phyloP scores from a whole-genome alignment of 2,888 invertebrate species.

The Limnephilus auricula region DNA sequence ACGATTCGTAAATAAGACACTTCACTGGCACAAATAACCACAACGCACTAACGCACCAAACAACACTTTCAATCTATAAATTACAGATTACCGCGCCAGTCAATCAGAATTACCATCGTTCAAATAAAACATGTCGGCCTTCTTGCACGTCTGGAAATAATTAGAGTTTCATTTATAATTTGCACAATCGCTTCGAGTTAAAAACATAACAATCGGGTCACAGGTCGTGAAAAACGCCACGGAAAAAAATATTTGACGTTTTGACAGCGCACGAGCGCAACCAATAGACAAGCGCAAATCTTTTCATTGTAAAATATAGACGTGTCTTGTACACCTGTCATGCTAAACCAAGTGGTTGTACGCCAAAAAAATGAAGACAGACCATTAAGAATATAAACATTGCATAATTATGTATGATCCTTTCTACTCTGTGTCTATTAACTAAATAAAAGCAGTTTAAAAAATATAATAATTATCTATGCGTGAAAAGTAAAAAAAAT shows the following conservation, averaged over 20 bases:
- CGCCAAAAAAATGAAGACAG: neutral
- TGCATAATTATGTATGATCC: neutral
- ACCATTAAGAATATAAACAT: neutral
- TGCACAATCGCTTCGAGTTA: conserved; percentile 54
- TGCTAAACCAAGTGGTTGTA: neutral
- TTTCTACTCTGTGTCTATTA: neutral
- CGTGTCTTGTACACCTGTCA: neutral
- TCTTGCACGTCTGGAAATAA: conserved; percentile 44
- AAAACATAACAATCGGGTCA: conserved; percentile 39
- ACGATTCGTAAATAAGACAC: neutral
- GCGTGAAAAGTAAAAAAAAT: neutral
- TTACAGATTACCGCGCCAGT: conserved; percentile 21
- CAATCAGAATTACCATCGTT: neutral
- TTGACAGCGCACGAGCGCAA: conserved; percentile 20
- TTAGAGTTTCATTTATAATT: conserved; percentile 56
- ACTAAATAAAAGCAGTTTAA: neutral
- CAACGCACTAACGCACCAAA: conserved; percentile 8
- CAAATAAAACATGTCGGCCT: conserved; percentile 11
- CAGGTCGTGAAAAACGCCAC: conserved; percentile 33
- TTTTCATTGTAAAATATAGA: neutral
- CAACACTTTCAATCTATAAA: conserved; percentile 24
- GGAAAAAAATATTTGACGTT: conserved; percentile 25
- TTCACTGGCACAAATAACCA: neutral
- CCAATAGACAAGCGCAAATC: neutral
- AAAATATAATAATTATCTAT: neutral